Conservation (phyloP, 2,888 invertebrate genomes). For the Stictocephala bisonia region DNA sequence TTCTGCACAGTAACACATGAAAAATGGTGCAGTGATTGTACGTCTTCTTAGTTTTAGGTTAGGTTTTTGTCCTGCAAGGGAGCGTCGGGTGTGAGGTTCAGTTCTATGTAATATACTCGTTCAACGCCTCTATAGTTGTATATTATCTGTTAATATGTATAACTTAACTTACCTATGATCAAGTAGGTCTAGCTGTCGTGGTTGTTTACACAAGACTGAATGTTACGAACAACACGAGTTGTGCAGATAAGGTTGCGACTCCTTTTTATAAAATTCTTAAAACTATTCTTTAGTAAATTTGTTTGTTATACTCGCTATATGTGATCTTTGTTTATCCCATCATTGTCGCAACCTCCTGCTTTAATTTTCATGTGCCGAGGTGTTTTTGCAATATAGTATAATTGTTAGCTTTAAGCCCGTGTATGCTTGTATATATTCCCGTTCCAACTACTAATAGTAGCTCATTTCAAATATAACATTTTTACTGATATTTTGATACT, state of each 20-base stretch:
- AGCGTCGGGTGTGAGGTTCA: constrained; percentile 3
- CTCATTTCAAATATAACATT: constrained; percentile 50
- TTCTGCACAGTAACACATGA: too few species aligned
- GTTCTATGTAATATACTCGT: neutral
- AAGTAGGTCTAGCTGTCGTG: constrained; percentile 23
- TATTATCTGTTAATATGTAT: constrained; percentile 40
- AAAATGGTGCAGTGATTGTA: constrained; percentile 32
- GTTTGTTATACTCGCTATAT: neutral
- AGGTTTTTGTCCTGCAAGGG: neutral
- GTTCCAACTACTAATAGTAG: constrained; percentile 41
- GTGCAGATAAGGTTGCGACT: neutral
- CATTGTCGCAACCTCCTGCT: too few species aligned
- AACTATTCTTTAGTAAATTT: constrained; percentile 1
- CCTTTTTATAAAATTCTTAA: too few species aligned
- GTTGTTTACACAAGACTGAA: constrained; percentile 37
- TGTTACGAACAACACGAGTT: constrained; percentile 31
- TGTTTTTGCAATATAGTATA: constrained; percentile 37
- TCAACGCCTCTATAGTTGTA: constrained; percentile 8
- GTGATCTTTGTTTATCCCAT: neutral
- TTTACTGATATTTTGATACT: constrained; percentile 43
- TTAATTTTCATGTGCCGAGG: constrained; percentile 5
- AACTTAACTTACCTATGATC: constrained; percentile 37
- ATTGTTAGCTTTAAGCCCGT: constrained; percentile 28
- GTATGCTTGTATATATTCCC: constrained; percentile 35
- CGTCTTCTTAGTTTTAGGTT: neutral